phyloP scores from a whole-genome alignment of 37 sponge, comb jelly and placozoan genomes.

The Dysidea cf. avara region DNA sequence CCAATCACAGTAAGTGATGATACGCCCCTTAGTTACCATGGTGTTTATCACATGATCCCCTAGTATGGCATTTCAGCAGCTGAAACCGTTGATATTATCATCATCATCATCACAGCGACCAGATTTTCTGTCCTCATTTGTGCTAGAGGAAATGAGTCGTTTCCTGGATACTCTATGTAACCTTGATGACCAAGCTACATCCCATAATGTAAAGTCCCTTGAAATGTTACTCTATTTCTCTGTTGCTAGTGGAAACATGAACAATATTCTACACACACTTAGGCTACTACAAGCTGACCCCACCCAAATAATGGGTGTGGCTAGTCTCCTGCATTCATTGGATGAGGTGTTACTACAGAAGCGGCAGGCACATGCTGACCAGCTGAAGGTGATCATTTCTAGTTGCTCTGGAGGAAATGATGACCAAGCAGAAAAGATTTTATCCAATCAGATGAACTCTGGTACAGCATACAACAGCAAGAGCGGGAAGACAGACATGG shows the following conservation, averaged over 20 bases:
- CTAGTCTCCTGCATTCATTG: slow-evolving; percentile 39
- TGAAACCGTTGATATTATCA: slow-evolving; percentile 75
- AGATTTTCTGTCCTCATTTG: slow-evolving; percentile 60
- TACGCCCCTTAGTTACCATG: not conserved
- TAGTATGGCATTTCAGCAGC: slow-evolving; percentile 39
- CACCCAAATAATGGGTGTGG: not conserved
- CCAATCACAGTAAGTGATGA: slow-evolving; percentile 67
- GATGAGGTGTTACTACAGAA: slow-evolving; percentile 26
- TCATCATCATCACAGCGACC: slow-evolving; percentile 54
- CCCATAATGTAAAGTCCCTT: slow-evolving; percentile 34
- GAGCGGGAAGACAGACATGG: not conserved
- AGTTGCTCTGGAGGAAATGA: slow-evolving; percentile 45
- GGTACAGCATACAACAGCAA: not conserved
- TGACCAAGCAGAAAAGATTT: slow-evolving; percentile 18
- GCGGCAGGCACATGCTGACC: slow-evolving; percentile 39
- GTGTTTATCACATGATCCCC: not conserved
- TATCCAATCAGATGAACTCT: slow-evolving; percentile 1
- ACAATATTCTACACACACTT: slow-evolving; percentile 55
- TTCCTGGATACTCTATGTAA: slow-evolving; percentile 60
- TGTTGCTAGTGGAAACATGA: slow-evolving; percentile 66
- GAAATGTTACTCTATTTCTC: slow-evolving; percentile 48
- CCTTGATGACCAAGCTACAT: slow-evolving; percentile 32
- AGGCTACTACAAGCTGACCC: slow-evolving; percentile 41
- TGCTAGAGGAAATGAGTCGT: slow-evolving; percentile 57
- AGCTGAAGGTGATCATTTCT: slow-evolving; percentile 33